Percentiles rank a stretch among this genome's conserved stretches.
Evolutionary conservation across 2,113 vertebrate genomes (phyloP).

Genomic region (Promerops cafer): DNA sequence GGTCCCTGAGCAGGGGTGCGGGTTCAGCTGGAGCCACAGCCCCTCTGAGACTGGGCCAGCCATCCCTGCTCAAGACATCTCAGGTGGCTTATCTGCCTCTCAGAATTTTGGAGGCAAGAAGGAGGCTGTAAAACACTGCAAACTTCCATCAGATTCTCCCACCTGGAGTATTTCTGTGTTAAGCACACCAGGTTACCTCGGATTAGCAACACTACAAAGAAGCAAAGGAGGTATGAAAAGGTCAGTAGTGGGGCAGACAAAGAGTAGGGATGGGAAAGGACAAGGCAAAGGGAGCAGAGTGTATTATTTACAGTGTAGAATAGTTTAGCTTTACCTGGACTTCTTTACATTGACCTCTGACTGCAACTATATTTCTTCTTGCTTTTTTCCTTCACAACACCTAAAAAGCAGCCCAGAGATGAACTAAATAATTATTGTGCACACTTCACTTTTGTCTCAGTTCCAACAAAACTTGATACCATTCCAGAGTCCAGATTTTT

Average conservation of each 20-base stretch:
- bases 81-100: background rate
- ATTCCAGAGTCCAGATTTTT: background rate
- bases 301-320: background rate
- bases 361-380: background rate
- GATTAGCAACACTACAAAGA: background rate
- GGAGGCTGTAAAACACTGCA: background rate
- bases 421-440: background rate
- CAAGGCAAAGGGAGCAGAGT: background rate
- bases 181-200: background rate
- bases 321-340: background rate
- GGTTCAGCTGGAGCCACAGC: background rate
- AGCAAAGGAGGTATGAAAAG: background rate
- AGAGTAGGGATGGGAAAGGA: background rate
- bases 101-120: background rate
- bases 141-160: background rate
- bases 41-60: background rate
- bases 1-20: background rate
- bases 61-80: background rate
- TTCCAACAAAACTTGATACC: background rate
- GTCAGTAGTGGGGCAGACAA: background rate
- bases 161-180: background rate
- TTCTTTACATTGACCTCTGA: background rate
- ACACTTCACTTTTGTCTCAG: background rate
- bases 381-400: conserved; percentile 9
- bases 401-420: background rate